Conservation (phyloP, 2,888 invertebrate genomes). For the Amaurobius ferox region DNA sequence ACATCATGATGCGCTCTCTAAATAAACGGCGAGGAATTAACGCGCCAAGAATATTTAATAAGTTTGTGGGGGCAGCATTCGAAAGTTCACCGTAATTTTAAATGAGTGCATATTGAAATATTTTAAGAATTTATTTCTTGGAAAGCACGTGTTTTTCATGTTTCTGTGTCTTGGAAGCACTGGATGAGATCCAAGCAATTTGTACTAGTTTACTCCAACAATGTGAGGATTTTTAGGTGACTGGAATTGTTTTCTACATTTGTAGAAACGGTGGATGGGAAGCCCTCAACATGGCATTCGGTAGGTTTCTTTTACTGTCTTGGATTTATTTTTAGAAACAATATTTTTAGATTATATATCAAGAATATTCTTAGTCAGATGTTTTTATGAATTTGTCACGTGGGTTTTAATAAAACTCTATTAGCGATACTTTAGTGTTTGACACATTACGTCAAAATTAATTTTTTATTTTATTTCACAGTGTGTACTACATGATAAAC, state of each 20-base stretch:
- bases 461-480: too few relatives aligned
- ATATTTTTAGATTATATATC: too few relatives aligned
- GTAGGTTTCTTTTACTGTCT: too few relatives aligned
- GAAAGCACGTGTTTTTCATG: not conserved
- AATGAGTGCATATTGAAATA: not conserved
- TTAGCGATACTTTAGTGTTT: too few relatives aligned
- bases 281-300: not conserved
- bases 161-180: not conserved
- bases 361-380: too few relatives aligned
- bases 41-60: slow-evolving; percentile 2
- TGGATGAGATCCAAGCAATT: not conserved
- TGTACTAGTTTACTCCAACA: not conserved
- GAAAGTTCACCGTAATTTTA: not conserved
- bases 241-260: not conserved
- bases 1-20: not conserved
- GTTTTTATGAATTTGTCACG: too few relatives aligned
- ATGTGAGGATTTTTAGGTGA: not conserved
- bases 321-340: too few relatives aligned
- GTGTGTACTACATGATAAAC: too few relatives aligned
- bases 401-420: too few relatives aligned
- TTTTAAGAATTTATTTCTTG: not conserved
- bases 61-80: not conserved
- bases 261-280: too few relatives aligned
- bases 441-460: too few relatives aligned
- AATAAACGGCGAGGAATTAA: not conserved